Evolutionary conservation across 2,797 vertebrate species (phyloP), one percentile per base, ranked within the genome.

Genomic region (Lemur catta): DNA sequence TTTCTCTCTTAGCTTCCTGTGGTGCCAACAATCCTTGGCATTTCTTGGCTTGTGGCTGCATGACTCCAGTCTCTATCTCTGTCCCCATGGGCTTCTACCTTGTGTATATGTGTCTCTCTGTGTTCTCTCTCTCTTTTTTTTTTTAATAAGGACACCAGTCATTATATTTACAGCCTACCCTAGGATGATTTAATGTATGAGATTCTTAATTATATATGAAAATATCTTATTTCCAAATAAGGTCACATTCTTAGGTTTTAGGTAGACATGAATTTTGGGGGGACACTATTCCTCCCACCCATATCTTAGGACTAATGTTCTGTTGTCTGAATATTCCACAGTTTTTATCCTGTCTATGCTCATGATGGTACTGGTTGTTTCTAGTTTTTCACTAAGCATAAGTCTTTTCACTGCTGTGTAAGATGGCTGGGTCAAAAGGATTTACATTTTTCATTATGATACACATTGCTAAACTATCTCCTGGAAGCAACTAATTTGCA

Each of bases 241-340:
- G 43, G 3, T 91, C 55, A 59, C 7, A 20, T 84, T 65, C 52
- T 91, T 69, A 85, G 20, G 22, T 80, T 96, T 93, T 78, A 84
- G 22, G 57, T 85, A 91, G 71, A 89, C 33, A 14, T 10, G 48
- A 33, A 65, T 84, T 91, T 72, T 38, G 20, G 50, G 46, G 41
- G 0, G 41, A 38, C 30, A 35, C 50, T 57, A 52, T 46, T 24
- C 41, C 8, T 67, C 8, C 4, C 26, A 35, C 30, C 20, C 35
- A 13, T 76, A 24, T 76, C 67, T 94, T 43, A 95, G 81, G 57
- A 81, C 20, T 41, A 57, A 57, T 75, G 50, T 65, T 81, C 50
- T 81, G 26, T 78, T 96, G 63, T 96, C 41, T 87, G 59, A 89
- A 67, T 84, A 84, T 87, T 79, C 18, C 38, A 75, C 15, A 26